Evolutionary conservation across 2,113 vertebrate genomes (phyloP), one percentile per base, ranked within the genome.

Genomic region (Pipra filicauda): DNA sequence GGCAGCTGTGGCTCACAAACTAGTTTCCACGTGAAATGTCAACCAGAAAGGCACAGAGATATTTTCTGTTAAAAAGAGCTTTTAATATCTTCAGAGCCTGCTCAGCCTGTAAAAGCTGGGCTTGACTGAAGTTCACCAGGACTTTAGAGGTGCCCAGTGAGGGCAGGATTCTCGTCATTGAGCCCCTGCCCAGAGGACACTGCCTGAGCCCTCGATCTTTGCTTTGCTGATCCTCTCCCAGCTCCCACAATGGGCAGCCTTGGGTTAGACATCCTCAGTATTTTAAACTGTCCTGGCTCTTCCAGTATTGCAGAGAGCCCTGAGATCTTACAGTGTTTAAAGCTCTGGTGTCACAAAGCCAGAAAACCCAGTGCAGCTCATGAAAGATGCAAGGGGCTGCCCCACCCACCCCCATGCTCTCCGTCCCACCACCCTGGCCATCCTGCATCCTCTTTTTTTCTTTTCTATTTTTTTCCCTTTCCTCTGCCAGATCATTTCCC

Each of bases 1-100:
- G 81, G 65, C 85, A 96, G 78, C 86, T 85, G 72, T 79, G 92
- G n/a, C 88, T 85, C 62, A 19, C 82, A 51, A 51, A 59, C 79
- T 52, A 26, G 23, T 65, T 94, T 87, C 52, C 54, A 37, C 1
- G 2, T 85, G 39, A 93, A 61, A 89, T 73, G 39, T 85, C 12
- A 3, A 41, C 59, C 51, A 93, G 49, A 67, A 93, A 58, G 23
- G 37, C 18, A 22, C 12, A 57, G 54, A 85, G 55, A n/a, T 10
- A 2, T 85, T 52, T 93, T 79, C 54, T 85, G 23, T 85, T 57
- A 37, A 48, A 85, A 93, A 67, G 22, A 64, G 28, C 24, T 64
- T 70, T 89, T 72, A 26, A 52, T 65, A 16, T 57, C 37, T 71
- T 69, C 39, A 59, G 69, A 64, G 30, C 33, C 35, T 79, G 41